Percentiles rank a stretch among this genome's conserved stretches.
These are phyloP conservation scores for Tympanoctomys barrerae DNA, from an alignment of 2,797 vertebrate genomes.

Conservation along the genomic window DNA sequence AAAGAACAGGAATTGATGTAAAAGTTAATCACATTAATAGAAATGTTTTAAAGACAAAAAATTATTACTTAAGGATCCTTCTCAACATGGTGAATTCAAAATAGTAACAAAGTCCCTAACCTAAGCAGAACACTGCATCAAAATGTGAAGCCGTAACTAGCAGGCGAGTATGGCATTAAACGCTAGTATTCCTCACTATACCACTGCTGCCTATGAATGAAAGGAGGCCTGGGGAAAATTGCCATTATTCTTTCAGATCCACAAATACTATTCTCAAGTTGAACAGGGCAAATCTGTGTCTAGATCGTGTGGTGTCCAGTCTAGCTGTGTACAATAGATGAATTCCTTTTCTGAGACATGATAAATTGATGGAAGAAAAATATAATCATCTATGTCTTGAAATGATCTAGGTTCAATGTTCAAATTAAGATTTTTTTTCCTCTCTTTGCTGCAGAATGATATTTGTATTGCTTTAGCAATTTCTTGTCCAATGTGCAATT, in stretches of 20 bases:
- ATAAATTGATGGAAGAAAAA: conserved; percentile 42
- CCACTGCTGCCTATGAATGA: background rate
- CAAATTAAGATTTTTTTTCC: conserved; percentile 47
- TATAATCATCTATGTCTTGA: conserved; percentile 28
- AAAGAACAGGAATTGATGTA: background rate
- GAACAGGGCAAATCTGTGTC: background rate
- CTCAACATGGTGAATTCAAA: background rate
- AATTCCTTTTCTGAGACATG: background rate
- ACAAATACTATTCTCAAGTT: background rate
- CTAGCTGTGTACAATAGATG: background rate
- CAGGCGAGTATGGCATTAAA: background rate
- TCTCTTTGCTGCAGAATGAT: conserved; percentile 27
- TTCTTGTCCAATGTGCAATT: conserved; percentile 72
- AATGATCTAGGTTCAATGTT: conserved; percentile 66
- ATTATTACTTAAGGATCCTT: background rate
- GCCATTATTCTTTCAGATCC: background rate
- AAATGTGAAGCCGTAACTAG: conserved; percentile 9
- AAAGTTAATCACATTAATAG: background rate
- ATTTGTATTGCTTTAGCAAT: conserved; percentile 70
- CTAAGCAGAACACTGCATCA: background rate
- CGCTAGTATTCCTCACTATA: background rate
- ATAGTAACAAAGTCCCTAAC: background rate
- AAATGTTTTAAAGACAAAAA: background rate
- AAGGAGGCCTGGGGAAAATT: background rate
- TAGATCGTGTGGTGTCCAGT: background rate